Base-by-base conservation (phyloP, 2,888 invertebrate genomes). In the Drosophila mimetica region DNA sequence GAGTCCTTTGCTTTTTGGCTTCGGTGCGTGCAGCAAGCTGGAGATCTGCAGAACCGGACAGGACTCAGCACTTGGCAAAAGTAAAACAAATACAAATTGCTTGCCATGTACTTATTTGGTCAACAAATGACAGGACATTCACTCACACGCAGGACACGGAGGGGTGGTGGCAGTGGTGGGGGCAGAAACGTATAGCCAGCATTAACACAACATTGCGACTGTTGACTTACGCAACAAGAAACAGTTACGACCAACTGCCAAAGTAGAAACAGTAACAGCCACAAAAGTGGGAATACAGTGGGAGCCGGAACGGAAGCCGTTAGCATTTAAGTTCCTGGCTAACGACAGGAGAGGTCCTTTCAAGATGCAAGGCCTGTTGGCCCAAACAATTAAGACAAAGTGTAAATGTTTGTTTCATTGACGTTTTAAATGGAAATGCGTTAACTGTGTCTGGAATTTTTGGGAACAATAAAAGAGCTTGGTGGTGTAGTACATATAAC, bases 101-200 rank as follows among this genome's bases (percentile, higher is more conserved):
- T 85, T 79, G 79, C 86, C 87, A 79, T 75, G 87, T 88, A 88
- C 85, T 88, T 88, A 88, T 85, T 88, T 85, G 89, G 88, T 88
- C 87, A 87, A 84, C 85, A 85, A 88, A 87, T 87, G 87, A 82
- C 87, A 88, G 85, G 66, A 81, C 87, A 86, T 71, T 77, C 64
- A 55, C 64, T 53, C 70, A 61, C 75, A 64, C 51, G 57, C 41
- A 44, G 36, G 9, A 30, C 11, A 30, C 11, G 30, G 30, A 11
- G 11, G 9, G 30, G 1, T 30, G 11, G 11, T 11, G 11, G 30
- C n/a, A n/a, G 37, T 47, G 16, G 6, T 3, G 28, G 47, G 57
- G 50, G 32, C 9, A 39, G 11, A 61, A 84, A 79, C 74, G 76
- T 88, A 88, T 86, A 74, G 79, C 69, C 82, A 58, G 66, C 88